These are phyloP conservation scores for Bombylius discolor DNA, from an alignment of 2,888 invertebrate species.

Conservation along the genomic window DNA sequence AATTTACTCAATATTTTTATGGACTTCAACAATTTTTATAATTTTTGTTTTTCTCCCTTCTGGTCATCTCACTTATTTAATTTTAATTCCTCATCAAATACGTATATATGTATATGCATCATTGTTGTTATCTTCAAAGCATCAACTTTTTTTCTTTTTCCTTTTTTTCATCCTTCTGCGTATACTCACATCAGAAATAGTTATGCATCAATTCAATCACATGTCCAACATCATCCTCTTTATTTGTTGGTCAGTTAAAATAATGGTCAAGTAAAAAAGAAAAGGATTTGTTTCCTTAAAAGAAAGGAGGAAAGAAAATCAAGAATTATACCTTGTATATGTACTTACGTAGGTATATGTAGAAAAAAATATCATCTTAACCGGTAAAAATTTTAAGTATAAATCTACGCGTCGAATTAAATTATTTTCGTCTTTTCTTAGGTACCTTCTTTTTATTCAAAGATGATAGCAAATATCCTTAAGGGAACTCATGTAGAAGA, in stretches of 20 bases:
- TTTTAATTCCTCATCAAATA: background rate
- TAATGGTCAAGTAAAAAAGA: conserved; percentile 7
- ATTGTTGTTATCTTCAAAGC: background rate
- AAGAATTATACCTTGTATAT: background rate
- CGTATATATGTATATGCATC: too few species aligned
- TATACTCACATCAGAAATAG: background rate
- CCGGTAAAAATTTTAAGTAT: too few species aligned
- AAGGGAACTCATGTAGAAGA: too few species aligned
- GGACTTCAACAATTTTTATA: background rate
- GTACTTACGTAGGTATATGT: too few species aligned
- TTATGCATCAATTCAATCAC: conserved; percentile 3
- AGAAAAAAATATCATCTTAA: too few species aligned
- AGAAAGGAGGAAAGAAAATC: too few species aligned
- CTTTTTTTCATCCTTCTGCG: too few species aligned
- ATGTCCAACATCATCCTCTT: conserved; percentile 4
- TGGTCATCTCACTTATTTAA: background rate
- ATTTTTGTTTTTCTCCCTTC: background rate
- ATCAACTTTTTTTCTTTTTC: too few species aligned
- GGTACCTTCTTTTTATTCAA: too few species aligned
- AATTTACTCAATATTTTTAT: background rate
- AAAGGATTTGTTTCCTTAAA: background rate
- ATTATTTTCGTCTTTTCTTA: too few species aligned
- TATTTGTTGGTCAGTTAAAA: conserved; percentile 3
- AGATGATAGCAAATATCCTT: too few species aligned
- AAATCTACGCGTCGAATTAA: too few species aligned